Evolutionary conservation across 1,140 invertebrate genomes (phyloP).

Genomic region (Zeugodacus cucurbitae): DNA sequence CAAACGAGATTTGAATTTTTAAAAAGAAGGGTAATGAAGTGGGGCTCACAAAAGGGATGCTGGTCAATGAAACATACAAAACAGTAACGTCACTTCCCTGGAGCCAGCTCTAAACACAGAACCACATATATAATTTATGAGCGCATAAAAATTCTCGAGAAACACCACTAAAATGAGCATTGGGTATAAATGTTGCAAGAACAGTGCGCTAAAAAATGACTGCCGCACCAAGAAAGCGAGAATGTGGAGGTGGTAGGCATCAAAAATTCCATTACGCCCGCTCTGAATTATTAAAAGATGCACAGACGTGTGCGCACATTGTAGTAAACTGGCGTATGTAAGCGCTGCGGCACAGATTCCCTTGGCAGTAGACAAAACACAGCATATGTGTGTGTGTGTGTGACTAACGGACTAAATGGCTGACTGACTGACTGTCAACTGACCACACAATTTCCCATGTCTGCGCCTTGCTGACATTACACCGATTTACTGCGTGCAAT

Average conservation of each 20-base stretch:
- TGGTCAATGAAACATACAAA: too few relatives aligned
- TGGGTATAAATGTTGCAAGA: neutral
- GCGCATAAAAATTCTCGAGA: neutral
- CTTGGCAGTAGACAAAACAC: neutral
- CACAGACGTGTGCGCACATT: neutral
- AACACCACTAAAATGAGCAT: neutral
- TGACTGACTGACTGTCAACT: neutral
- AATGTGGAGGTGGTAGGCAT: neutral
- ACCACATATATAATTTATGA: too few relatives aligned
- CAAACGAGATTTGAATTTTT: too few relatives aligned
- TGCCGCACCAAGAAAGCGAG: neutral
- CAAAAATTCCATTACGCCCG: constrained; percentile 38
- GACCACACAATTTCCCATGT: neutral
- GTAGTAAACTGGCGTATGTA: neutral
- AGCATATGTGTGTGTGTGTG: neutral
- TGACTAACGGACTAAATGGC: neutral
- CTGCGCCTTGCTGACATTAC: neutral
- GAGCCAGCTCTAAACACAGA: too few relatives aligned
- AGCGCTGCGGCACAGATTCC: neutral
- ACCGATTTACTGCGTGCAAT: constrained; percentile 29
- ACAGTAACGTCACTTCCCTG: too few relatives aligned
- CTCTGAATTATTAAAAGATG: constrained; percentile 34
- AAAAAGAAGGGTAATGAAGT: too few relatives aligned
- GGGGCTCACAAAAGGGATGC: too few relatives aligned
- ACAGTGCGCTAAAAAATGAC: neutral